Base-by-base conservation (phyloP, 1,140 invertebrate species). In the Latrodectus geometricus region DNA sequence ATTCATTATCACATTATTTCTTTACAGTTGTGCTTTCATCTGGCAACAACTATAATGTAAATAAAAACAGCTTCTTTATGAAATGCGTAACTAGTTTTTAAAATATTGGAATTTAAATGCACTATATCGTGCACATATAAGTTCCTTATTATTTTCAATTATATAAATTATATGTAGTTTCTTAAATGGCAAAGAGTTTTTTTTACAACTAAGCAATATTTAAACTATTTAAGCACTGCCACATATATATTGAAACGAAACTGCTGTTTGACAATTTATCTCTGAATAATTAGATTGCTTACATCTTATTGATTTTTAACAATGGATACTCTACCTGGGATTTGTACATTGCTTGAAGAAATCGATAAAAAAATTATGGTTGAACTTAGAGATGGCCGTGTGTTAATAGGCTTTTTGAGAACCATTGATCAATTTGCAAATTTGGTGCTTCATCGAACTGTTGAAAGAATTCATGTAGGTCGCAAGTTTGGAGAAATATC, bases 391-490 rank as follows among this genome's bases (percentile, higher is more conserved):
- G 98, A 99, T 94, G 98, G 98, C 17, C 93, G 98, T 90, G 99
- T 97, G 4, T 92, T 99, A 72, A 99, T 99, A 90, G 98, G 98
- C 23, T 97, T 96, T 91, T 93, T 99, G 14, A 93, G 98, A 90
- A 98, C 96, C 89, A 97, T 99, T 76, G 98, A 99, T 92, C 98
- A 99, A 91, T 99, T 99, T 93, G 92, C 97, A 5, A 99, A 99
- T 93, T 93, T 99, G 88, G 97, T 99, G 50, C 92, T 99, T 17
- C 97, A 99, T 90, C 94, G 95, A 90, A 99, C 98, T 0, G 97
- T 99, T 86, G 98, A 99, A 92, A 93, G 98, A 88, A 99, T 99
- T 90, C 97, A 99, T 91, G 98, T 99, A 21, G 97, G 97, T 5
- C 95, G 96, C 89, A 96, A 98, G 90, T 99, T 97, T 92, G 98